Base-by-base conservation (phyloP, 2,113 vertebrate species). In the Mus musculus region DNA sequence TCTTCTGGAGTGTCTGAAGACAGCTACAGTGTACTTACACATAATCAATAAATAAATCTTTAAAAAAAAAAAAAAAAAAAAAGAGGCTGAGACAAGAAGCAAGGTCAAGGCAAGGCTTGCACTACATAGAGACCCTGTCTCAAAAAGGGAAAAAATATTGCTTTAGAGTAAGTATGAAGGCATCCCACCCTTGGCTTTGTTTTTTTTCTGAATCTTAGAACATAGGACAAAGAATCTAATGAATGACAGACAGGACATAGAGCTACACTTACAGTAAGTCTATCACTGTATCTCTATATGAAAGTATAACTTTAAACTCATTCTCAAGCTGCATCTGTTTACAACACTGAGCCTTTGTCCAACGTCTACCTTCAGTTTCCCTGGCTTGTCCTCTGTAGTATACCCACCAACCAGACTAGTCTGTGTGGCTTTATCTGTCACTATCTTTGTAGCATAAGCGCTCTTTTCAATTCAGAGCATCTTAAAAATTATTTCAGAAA, bases 401-500 rank as follows among this genome's bases (percentile, higher is more conserved):
- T n/a, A 39, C 61, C 61, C 3, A n/a, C 26, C 88, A 78, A 76
- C 81, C 42, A 84, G 76, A 91, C 46, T 89, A 93, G 63, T 46
- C 16, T 52, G 84, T n/a, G 52, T 20, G 39, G 61, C 69, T 78
- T 95, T n/a, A 93, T 52, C 8, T 87, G 42, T 42, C 65, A 49
- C 28, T 91, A 19, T 61, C 42, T 96, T 65, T 77, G 61, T n/a
- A 94, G 26, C 49, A 69, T 52, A n/a, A 56, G 7, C 56, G 46
- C 28, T 84, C 56, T 92, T 63, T 72, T 42, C 13, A 52, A 52
- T 49, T 92, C 30, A 63, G 26, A 63, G 12, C 19, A 75, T 75
- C 49, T 85, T 39, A 85, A 78, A 93, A 88, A 89, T 93, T 85
- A 95, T 76, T 94, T 54, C n/a, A 86, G 49, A 65, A 65, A 85